These are phyloP conservation scores for Junonia oenone DNA, from an alignment of 2,888 invertebrate species.

Conservation along the genomic window DNA sequence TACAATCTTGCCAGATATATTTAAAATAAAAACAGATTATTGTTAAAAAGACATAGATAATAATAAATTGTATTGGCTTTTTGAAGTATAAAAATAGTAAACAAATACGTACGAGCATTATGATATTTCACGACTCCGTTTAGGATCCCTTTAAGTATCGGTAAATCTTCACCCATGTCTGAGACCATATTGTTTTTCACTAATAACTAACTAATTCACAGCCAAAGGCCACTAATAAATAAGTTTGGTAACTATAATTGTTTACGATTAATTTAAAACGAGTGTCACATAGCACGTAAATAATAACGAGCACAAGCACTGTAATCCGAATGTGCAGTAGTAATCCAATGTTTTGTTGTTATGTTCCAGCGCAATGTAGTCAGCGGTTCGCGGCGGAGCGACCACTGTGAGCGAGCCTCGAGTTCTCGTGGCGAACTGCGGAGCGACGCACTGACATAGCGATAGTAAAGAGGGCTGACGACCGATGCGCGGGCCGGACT, in stretches of 20 bases:
- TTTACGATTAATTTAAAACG: slow-evolving; percentile 42
- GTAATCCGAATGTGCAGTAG: slow-evolving; percentile 61
- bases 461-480: slow-evolving; percentile 72
- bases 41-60: too few relatives aligned
- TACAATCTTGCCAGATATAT: too few relatives aligned
- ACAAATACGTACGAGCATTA: slow-evolving; percentile 91
- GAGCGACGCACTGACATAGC: slow-evolving; percentile 63
- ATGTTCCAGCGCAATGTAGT: slow-evolving; percentile 46
- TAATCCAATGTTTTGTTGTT: slow-evolving; percentile 55
- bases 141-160: slow-evolving; percentile 93
- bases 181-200: slow-evolving; percentile 68
- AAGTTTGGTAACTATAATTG: slow-evolving; percentile 64
- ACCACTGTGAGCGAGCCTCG: slow-evolving; percentile 55
- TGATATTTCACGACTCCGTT: slow-evolving; percentile 94
- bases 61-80: not conserved
- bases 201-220: slow-evolving; percentile 68
- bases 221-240: slow-evolving; percentile 70
- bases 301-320: slow-evolving; percentile 54
- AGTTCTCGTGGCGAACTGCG: slow-evolving; percentile 60
- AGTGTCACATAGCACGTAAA: slow-evolving; percentile 41
- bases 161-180: slow-evolving; percentile 92
- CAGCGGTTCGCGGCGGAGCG: slow-evolving; percentile 46
- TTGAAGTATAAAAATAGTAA: slow-evolving; percentile 13
- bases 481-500: slow-evolving; percentile 79
- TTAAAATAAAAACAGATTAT: too few relatives aligned